A percentile compares a stretch with the other conserved stretches of the same genome.
Evolutionary conservation across 53 echinoderm and acorn worm species (phyloP).

Genomic region (Echinarachnius parma): DNA sequence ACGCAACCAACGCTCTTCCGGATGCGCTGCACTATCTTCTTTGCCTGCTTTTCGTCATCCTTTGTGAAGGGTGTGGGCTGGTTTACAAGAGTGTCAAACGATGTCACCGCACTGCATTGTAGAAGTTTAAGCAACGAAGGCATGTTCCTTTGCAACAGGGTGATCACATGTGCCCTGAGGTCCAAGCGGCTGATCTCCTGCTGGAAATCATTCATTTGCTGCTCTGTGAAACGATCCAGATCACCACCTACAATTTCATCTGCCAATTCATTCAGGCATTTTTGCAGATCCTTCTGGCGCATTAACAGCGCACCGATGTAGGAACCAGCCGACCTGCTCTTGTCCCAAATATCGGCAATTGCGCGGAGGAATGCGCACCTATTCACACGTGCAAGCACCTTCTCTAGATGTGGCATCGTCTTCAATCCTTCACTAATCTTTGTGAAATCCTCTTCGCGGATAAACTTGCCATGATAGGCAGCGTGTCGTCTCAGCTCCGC

Average conservation of each 20-base stretch:
- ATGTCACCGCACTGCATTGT: not conserved
- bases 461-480: not conserved
- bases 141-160: constrained; percentile 13
- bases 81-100: constrained; percentile 13
- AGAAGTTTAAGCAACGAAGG: not conserved
- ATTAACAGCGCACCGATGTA: not conserved
- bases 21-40: not conserved
- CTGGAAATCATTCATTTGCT: constrained; percentile 25
- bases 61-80: constrained; percentile 1
- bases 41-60: constrained; percentile 3
- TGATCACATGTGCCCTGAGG: not conserved
- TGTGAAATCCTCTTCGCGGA: not conserved
- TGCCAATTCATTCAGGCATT: constrained; percentile 6
- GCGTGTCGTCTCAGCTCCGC: not conserved
- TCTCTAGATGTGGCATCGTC: constrained; percentile 17
- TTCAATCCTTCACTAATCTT: not conserved
- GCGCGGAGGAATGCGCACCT: constrained; percentile 27
- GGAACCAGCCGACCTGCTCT: not conserved
- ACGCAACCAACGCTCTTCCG: constrained; percentile 7
- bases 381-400: constrained; percentile 13
- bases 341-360: constrained; percentile 1
- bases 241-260: not conserved
- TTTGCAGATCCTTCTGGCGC: not conserved
- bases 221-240: constrained; percentile 29
- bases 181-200: constrained; percentile 4